Percentiles rank a stretch among this genome's conserved stretches.
These are phyloP conservation scores for Julus scanicus DNA, from an alignment of 2,888 invertebrate species.

Conservation along the genomic window DNA sequence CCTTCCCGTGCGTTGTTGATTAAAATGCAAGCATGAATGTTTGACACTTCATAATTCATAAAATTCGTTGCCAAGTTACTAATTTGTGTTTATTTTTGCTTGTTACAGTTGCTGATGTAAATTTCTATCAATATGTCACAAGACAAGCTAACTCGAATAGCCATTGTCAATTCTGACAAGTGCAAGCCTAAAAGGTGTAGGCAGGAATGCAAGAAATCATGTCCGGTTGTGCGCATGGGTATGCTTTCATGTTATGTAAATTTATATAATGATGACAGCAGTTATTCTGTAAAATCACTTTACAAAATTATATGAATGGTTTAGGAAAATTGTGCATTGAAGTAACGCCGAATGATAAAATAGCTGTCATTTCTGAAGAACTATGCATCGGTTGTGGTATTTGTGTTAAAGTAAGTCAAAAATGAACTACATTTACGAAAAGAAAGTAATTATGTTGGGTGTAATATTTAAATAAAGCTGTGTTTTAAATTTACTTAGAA, in stretches of 20 bases:
- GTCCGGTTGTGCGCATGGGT: constrained; percentile 99
- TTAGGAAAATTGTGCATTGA: constrained; percentile 93
- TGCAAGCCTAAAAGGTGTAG: constrained; percentile 99
- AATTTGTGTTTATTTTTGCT: background rate
- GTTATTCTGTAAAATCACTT: background rate
- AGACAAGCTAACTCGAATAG: constrained; percentile 95
- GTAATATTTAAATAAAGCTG: too few species aligned
- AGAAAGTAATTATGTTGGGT: too few species aligned
- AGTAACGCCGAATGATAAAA: constrained; percentile 94
- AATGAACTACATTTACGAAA: background rate
- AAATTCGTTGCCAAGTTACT: too few species aligned
- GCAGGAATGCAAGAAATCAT: constrained; percentile 98
- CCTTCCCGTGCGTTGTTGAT: too few species aligned
- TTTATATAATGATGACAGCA: background rate
- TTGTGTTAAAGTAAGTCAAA: constrained; percentile 86
- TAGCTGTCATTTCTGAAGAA: constrained; percentile 97
- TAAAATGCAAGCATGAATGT: too few species aligned
- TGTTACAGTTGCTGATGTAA: constrained; percentile 7
- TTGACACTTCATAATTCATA: too few species aligned
- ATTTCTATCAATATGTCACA: constrained; percentile 59
- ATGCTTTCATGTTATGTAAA: background rate
- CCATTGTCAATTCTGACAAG: constrained; percentile 96
- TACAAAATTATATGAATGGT: constrained; percentile 52
- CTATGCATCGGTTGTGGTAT: constrained; percentile 99
- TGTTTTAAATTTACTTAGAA: constrained; percentile 75